A percentile compares a stretch with the other conserved stretches of the same genome.
Conservation (phyloP, 2,113 vertebrate genomes). For the Vulpes lagopus region DNA sequence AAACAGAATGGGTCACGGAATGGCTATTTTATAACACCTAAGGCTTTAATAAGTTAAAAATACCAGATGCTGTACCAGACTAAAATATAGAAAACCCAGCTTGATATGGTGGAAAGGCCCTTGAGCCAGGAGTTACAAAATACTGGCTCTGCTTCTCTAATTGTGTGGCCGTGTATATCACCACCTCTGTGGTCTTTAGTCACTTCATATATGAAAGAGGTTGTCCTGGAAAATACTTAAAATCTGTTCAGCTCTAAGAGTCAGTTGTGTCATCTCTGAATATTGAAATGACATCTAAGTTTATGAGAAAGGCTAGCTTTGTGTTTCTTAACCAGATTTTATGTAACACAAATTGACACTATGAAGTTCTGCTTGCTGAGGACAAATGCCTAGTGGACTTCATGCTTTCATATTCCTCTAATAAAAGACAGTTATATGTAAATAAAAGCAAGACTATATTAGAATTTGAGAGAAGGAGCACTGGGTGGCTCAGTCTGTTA, state of each 20-base stretch:
- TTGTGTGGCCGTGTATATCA: background rate
- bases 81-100: background rate
- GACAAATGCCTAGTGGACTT: background rate
- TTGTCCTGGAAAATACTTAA: conserved; percentile 22
- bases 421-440: conserved; percentile 28
- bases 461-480: background rate
- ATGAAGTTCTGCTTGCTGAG: background rate
- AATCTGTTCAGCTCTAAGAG: background rate
- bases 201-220: background rate
- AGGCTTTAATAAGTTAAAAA: background rate
- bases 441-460: conserved; percentile 15
- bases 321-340: conserved; percentile 28
- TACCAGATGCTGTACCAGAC: background rate
- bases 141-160: background rate
- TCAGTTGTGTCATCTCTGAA: background rate
- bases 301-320: background rate
- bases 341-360: background rate
- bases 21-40: background rate
- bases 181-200: background rate
- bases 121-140: background rate
- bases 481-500: background rate
- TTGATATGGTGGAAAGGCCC: background rate
- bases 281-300: background rate
- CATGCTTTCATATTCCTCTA: background rate
- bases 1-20: background rate